These are phyloP conservation scores for Ephestia elutella DNA, from an alignment of 1,140 invertebrate genomes.

Conservation along the genomic window DNA sequence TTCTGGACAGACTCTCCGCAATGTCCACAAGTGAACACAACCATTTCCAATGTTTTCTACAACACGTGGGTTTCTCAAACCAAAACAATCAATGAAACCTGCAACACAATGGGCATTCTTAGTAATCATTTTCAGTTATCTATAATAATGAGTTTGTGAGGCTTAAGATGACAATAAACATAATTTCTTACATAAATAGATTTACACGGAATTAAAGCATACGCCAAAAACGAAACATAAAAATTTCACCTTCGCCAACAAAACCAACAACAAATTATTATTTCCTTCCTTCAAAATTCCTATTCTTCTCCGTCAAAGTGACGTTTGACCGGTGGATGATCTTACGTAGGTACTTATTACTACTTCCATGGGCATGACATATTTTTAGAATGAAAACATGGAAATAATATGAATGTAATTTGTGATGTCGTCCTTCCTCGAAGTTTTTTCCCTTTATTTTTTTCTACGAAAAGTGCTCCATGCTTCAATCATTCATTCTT, in stretches of 20 bases:
- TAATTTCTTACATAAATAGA: not conserved
- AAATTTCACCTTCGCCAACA: conserved; percentile 1
- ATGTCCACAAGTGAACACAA: conserved; percentile 92
- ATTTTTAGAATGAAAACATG: too few species aligned
- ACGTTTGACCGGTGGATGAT: too few species aligned
- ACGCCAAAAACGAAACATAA: not conserved
- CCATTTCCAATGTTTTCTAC: conserved; percentile 77
- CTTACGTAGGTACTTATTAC: too few species aligned
- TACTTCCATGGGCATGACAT: too few species aligned
- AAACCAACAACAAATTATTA: not conserved
- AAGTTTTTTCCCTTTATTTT: too few species aligned
- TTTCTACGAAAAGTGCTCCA: too few species aligned
- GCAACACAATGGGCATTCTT: not conserved
- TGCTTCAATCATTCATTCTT: too few species aligned
- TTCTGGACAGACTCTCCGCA: conserved; percentile 94
- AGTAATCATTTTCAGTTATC: not conserved
- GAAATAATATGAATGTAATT: too few species aligned
- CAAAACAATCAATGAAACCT: conserved; percentile 7
- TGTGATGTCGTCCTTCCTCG: too few species aligned
- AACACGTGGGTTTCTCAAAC: conserved; percentile 10
- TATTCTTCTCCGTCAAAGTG: too few species aligned
- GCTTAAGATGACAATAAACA: not conserved
- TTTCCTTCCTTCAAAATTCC: not conserved
- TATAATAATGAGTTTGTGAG: not conserved
- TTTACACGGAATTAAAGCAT: not conserved